Evolutionary conservation across 1,140 invertebrate genomes (phyloP).

Genomic region (Eumaeus atala): DNA sequence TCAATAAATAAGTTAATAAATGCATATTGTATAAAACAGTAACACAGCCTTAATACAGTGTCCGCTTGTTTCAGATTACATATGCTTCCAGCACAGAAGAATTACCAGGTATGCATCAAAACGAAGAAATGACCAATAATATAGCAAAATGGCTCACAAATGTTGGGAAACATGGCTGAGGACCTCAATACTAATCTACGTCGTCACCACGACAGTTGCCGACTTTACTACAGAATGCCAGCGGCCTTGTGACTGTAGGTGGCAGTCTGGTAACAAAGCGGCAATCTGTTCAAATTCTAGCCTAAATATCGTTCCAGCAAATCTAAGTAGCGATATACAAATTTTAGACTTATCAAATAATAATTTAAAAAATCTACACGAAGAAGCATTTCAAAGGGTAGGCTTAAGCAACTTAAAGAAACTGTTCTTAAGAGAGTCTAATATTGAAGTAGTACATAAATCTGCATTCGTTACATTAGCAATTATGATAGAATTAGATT

Average conservation of each 20-base stretch:
- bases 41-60: no score
- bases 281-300: constrained; percentile 84
- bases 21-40: no score
- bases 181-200: constrained; percentile 40
- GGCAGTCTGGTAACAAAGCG: constrained; percentile 87
- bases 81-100: constrained; percentile 48
- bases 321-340: constrained; percentile 84
- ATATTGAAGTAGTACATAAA: constrained; percentile 80
- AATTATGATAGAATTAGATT: constrained; percentile 89
- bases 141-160: constrained; percentile 66
- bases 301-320: constrained; percentile 79
- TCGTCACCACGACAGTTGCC: constrained; percentile 40
- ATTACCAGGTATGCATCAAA: constrained; percentile 51
- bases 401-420: constrained; percentile 88
- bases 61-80: constrained; percentile 62
- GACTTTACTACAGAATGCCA: constrained; percentile 71
- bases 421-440: constrained; percentile 82
- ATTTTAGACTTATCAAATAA: constrained; percentile 82
- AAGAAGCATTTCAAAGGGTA: constrained; percentile 79
- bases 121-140: constrained; percentile 59
- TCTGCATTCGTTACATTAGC: constrained; percentile 84
- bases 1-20: no score
- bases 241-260: constrained; percentile 82
- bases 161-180: constrained; percentile 65
- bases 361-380: constrained; percentile 50